Conservation (phyloP, 2,113 vertebrate genomes). For the Mirza zaza region DNA sequence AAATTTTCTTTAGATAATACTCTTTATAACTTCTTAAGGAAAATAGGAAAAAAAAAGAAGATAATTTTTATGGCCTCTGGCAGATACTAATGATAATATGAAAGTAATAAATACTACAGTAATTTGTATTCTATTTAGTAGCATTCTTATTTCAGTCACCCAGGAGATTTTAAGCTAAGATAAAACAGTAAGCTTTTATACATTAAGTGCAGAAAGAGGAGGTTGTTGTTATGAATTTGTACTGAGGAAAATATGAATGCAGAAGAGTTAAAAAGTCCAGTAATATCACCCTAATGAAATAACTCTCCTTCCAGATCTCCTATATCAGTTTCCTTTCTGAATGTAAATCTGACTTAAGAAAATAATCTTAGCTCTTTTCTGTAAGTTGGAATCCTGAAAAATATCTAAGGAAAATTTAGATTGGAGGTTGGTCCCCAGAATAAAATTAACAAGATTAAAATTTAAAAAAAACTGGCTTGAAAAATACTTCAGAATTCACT, state of each 20-base stretch:
- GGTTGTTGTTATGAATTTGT: neutral
- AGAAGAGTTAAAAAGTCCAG: neutral
- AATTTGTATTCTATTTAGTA: neutral
- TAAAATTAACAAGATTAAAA: neutral
- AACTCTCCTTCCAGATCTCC: neutral
- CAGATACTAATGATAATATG: neutral
- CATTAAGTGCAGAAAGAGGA: neutral
- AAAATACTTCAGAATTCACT: neutral
- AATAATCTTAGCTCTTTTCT: neutral
- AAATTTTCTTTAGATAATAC: neutral
- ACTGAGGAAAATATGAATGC: neutral
- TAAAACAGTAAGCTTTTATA: neutral
- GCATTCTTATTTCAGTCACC: neutral
- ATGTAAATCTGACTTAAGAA: neutral
- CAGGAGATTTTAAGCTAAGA: constrained; percentile 1
- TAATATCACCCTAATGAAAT: neutral
- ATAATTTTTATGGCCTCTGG: neutral
- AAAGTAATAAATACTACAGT: neutral
- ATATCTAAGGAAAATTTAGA: neutral
- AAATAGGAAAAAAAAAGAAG: neutral
- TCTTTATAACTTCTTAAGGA: constrained; percentile 24
- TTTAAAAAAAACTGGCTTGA: neutral
- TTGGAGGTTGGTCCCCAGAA: neutral
- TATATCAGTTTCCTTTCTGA: neutral
- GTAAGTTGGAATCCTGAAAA: constrained; percentile 19